Base-by-base conservation (phyloP, 2,888 invertebrate species). In the Meta bourneti region DNA sequence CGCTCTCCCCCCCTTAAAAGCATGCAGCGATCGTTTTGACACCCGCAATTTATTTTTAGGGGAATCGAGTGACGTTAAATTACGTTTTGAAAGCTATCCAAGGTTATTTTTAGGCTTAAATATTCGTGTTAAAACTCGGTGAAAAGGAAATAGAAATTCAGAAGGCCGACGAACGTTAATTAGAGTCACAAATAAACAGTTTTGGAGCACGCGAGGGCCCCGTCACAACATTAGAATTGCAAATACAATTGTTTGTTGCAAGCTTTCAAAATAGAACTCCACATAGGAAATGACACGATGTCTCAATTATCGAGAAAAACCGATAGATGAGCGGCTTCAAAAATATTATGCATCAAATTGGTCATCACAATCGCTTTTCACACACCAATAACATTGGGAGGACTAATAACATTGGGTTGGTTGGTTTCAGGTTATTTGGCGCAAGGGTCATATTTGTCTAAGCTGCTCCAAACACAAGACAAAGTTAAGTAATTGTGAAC, bases 11-110 rank as follows among this genome's bases (percentile, higher is more conserved):
- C 54, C 70, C 72, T 82, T 89, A 77, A 82, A 77, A 20, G 74
- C 51, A 6, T 11, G 82, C 52, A 78, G 77, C 52, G n/a, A 70
- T 69, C 85, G 74, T 86, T 86, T 82, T 91, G 87, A 87, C 91
- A 87, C 91, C 91, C 71, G 70, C n/a, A 83, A 87, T 91, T 82
- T 91, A 91, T 91, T 83, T 91, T 91, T 91, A 91, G 91, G 77
- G 82, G 71, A 20, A 11, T 72, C 61, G 75, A 61, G 82, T 79
- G 78, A 34, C 71, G 78, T 89, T 89, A 82, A 77, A 82, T 82
- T 89, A 82, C 77, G 81, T 48, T 87, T 83, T 83, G 87, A 83
- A 49, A 78, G 11, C 13, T 16, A 20, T 83, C 74, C 91, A 91
- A 91, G 91, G 87, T 83, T 91, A 91, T 87, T 91, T 91, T 87